Percentiles rank a stretch among this genome's conserved stretches.
phyloP scores from a whole-genome alignment of 2,797 vertebrate genomes.

The Sardinella longiceps region DNA sequence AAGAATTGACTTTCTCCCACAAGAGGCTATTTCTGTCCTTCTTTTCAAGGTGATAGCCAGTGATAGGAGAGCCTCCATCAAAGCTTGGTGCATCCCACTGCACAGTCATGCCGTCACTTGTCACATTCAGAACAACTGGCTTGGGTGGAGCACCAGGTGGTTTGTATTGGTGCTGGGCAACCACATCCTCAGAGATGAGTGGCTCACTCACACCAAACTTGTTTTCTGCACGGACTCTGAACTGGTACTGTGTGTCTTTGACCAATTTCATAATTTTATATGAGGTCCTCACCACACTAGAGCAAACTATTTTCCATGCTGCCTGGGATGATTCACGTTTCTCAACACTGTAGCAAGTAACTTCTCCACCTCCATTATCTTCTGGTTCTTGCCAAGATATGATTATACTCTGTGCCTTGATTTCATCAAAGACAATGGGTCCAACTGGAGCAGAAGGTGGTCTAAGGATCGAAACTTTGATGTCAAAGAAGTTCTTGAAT shows the following conservation, averaged over 20 bases:
- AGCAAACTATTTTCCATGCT: slow-evolving; percentile 97
- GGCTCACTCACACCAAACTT: slow-evolving; percentile 90
- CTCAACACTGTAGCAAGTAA: slow-evolving; percentile 95
- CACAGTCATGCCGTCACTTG: slow-evolving; percentile 93
- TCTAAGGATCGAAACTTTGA: slow-evolving; percentile 87
- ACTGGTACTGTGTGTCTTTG: slow-evolving; percentile 91
- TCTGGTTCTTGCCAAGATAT: slow-evolving; percentile 94
- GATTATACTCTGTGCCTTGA: slow-evolving; percentile 92
- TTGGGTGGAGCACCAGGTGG: slow-evolving; percentile 91
- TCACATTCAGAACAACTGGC: slow-evolving; percentile 90
- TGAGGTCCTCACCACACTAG: slow-evolving; percentile 88
- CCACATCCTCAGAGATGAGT: slow-evolving; percentile 81
- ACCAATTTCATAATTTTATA: slow-evolving; percentile 95
- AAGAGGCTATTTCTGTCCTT: slow-evolving; percentile 98
- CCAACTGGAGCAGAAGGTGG: slow-evolving; percentile 89
- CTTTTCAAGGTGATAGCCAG: slow-evolving; percentile 95
- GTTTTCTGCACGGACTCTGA: slow-evolving; percentile 95
- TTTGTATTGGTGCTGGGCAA: slow-evolving; percentile 95
- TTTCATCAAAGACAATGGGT: slow-evolving; percentile 90
- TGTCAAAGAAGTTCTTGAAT: slow-evolving; percentile 85
- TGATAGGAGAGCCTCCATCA: slow-evolving; percentile 92
- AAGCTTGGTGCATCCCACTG: slow-evolving; percentile 93
- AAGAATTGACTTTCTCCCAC: slow-evolving; percentile 93
- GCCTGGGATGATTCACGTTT: slow-evolving; percentile 94
- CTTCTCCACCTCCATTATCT: slow-evolving; percentile 92